Evolutionary conservation across 1,140 invertebrate genomes (phyloP), one percentile per base, ranked within the genome.

Genomic region (Bombus picipes): DNA sequence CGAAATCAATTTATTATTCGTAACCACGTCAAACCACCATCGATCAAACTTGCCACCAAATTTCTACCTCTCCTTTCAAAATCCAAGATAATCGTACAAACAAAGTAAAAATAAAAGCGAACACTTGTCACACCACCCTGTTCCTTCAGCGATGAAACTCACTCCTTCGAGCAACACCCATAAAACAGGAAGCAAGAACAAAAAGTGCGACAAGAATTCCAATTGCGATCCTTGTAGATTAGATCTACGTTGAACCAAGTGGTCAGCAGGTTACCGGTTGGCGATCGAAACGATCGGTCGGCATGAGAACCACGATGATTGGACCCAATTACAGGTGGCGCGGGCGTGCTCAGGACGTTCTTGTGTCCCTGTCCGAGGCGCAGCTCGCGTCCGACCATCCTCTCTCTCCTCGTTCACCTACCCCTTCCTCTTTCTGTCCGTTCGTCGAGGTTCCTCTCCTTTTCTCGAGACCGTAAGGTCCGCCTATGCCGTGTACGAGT

Each of bases 261-360:
- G 22, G 5, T 28, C 28, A 65, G 25, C 39, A 34, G 18, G 28
- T 34, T 37, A 22, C 18, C 28, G 28, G 12, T 43, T 43, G 37
- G 15, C 28, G 37, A 37, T 41, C 37, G 62, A 39, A 57, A 43
- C 2, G 22, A 83, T 75, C 72, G 43, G 68, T 28, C 43, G 62
- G 87, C 76, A 90, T 90, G 92, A 93, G 92, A 93, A 90, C 89
- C 91, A 90, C 87, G 88, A 92, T 93, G 94, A 95, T 95, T 95
- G 92, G 90, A 90, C 87, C 92, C 92, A 94, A 95, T 94, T 94
- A 95, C 93, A 94, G 93, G 91, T 93, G 93, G 93, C 87, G 93
- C 91, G 92, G 93, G 94, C 89, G 93, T 90, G 87, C 81, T 89
- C 83, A 43, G 82, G 87, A 91, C 87, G 86, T 91, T 92, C 81